Evolutionary conservation across 2,797 vertebrate genomes (phyloP), one percentile per base, ranked within the genome.

Genomic region (Hypotaenidia okinawae): DNA sequence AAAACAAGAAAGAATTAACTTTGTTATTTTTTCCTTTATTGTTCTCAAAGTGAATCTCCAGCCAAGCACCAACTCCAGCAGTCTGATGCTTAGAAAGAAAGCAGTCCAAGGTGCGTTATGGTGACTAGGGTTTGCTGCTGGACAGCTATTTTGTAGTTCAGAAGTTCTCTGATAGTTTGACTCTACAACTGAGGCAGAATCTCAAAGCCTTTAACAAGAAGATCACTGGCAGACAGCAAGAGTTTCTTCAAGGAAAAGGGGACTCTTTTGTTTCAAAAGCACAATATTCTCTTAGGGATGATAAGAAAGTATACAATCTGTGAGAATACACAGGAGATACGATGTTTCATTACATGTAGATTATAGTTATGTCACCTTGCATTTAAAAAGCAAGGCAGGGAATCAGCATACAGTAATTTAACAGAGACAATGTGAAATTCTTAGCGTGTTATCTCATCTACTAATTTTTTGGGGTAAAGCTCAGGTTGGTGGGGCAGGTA

Each of bases 291-390:
- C 86, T 79, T 91, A 93, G 82, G 88, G 81, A 75, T 58, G 25
- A 61, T 87, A 45, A 72, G 52, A 68, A 73, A 39, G 75, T n/a
- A 59, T 72, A 75, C 1, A 4, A 87, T 95, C 93, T 82, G 54
- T 84, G 81, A 61, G 84, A 94, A 89, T 87, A 57, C 86, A 77
- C 74, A 70, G 74, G 86, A 92, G 88, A 79, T 32, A 51, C 0
- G 73, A 85, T 82, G 88, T 94, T 96, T 96, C 84, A 87, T 97
- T 96, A 95, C 91, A 90, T 61, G 94, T 74, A 92, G 84, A 94
- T 96, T 93, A 59, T 67, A 68, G 47, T 90, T 81, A 70, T 94
- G 90, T 49, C 84, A 89, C 80, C 67, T 94, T 84, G 32, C 67
- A 54, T 92, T 95, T 80, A 28, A 84, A 95, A 95, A 88, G 45